Evolutionary conservation across 2,113 vertebrate genomes (phyloP).

Genomic region (Piprites chloris): DNA sequence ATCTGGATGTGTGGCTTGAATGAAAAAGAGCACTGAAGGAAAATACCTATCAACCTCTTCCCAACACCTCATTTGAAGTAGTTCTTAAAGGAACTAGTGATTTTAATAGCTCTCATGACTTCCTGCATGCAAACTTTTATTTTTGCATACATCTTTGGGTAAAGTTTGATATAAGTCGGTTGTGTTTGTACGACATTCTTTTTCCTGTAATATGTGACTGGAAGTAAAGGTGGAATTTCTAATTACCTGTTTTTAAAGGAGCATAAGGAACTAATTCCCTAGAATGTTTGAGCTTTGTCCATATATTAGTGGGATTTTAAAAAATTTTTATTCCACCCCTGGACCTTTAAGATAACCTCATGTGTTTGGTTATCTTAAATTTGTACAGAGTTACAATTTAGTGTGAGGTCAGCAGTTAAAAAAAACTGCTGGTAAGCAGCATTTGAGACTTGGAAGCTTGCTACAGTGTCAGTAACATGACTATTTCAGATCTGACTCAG

Average conservation of each 20-base stretch:
- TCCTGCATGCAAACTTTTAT: neutral
- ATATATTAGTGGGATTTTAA: neutral
- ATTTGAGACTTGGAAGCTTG: neutral
- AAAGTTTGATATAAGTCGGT: neutral
- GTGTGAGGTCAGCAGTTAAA: neutral
- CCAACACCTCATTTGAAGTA: neutral
- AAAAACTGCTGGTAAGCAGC: neutral
- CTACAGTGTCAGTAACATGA: neutral
- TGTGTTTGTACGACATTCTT: neutral
- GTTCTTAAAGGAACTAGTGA: neutral
- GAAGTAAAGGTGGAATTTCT: neutral
- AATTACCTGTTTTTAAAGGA: neutral
- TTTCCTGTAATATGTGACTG: neutral
- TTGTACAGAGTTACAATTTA: neutral
- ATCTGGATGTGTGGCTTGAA: neutral
- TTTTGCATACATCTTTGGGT: neutral
- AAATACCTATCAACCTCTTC: neutral
- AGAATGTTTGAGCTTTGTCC: neutral
- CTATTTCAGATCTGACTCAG: neutral
- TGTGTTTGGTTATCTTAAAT: neutral
- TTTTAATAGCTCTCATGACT: neutral
- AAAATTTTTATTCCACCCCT: fast-evolving
- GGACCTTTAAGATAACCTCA: neutral
- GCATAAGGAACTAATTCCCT: neutral
- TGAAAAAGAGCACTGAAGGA: neutral